Base-by-base conservation (phyloP, 2,888 invertebrate species). In the Morinoia aosen region DNA sequence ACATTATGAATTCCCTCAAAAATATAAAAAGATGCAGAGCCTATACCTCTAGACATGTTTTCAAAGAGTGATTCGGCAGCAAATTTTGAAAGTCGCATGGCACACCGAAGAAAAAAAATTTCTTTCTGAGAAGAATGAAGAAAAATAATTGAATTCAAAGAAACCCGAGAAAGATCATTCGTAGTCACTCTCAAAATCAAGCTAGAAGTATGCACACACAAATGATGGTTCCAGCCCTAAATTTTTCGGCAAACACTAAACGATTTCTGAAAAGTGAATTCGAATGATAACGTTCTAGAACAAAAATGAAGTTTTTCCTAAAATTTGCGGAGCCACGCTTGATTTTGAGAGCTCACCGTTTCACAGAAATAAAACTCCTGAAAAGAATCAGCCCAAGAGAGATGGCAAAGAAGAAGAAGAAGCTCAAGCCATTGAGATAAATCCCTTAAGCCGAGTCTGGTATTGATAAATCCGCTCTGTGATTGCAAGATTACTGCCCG, bases 391-490 rank as follows among this genome's bases (percentile, higher is more conserved):
- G 33, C 76, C 2, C 33, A 25, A 33, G 76, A 76, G 76, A 76
- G 76, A 16, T 76, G 33, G 76, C 76, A 2, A 19, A 33, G 25
- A n/a, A 64, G n/a, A n/a, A 33, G 33, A 76, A 90, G 93, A 56
- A 19, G 93, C 57, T 93, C 57, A 57, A 48, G 93, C 93, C 93
- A 93, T 93, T 93, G 93, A 93, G 93, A 93, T 57, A 33, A 93
- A 33, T 93, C 93, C 93, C 25, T 25, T 93, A 93, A 93, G 93
- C 93, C 57, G 93, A 14, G 58, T 33, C 57, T 57, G 93, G 93
- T 93, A 93, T 93, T 93, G 93, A 93, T 93, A 93, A 93, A 93
- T 93, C 93, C 93, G 57, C n/a, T 56, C 93, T 33, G 57, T 93
- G 93, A 93, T 93, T 93, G 93, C 93, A 57, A 57, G 93, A 93